A percentile compares a stretch with the other conserved stretches of the same genome.
Conservation (phyloP, 2,113 vertebrate genomes). For the Pseudolaguvia tuberculata region DNA sequence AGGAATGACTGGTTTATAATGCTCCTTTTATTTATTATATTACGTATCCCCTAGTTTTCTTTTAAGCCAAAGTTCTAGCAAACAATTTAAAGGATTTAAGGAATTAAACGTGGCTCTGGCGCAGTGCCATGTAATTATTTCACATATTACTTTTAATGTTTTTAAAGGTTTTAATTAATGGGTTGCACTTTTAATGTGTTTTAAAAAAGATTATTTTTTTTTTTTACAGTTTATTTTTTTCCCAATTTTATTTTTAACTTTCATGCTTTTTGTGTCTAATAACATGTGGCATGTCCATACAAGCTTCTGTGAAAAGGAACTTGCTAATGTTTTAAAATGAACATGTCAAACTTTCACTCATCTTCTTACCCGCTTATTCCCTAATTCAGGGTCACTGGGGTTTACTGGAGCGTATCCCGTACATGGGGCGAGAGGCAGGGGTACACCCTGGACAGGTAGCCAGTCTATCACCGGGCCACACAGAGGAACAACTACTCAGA, state of each 20-base stretch:
- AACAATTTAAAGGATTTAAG: background rate
- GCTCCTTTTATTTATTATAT: background rate
- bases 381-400: no score
- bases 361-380: no score
- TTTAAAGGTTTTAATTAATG: background rate
- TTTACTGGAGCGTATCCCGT: no score
- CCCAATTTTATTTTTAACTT: background rate
- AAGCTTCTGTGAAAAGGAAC: background rate
- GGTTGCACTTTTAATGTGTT: no score
- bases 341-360: no score
- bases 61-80: background rate
- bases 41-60: background rate
- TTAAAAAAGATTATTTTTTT: no score
- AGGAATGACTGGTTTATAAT: background rate
- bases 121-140: no score
- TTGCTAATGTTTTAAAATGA: background rate
- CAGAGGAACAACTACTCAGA: no score
- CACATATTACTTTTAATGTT: background rate
- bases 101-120: background rate
- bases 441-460: no score
- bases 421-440: no score
- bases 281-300: background rate
- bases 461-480: no score
- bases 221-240: no score
- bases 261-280: background rate